A percentile compares a stretch with the other conserved stretches of the same genome.
These are phyloP conservation scores for Machaerirhynchus nigripectus DNA, from an alignment of 2,113 vertebrate species.

Conservation along the genomic window DNA sequence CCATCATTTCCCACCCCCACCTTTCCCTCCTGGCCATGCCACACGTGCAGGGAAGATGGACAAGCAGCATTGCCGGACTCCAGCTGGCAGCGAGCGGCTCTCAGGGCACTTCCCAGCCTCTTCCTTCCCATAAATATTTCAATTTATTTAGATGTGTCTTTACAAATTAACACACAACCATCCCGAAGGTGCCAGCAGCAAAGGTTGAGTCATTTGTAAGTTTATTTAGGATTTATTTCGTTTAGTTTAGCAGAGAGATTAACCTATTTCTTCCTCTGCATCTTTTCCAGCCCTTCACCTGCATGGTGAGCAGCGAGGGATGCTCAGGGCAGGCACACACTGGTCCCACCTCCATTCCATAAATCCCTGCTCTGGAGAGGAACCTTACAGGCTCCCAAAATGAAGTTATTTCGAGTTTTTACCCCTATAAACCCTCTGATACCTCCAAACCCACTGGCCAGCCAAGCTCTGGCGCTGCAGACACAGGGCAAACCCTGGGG, in stretches of 20 bases:
- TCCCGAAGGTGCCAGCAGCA: background rate
- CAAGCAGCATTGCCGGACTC: accelerated
- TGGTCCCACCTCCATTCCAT: background rate
- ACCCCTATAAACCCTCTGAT: background rate
- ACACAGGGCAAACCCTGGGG: background rate
- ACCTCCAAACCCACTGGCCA: background rate
- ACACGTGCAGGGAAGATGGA: background rate
- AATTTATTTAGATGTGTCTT: background rate
- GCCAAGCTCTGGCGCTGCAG: background rate
- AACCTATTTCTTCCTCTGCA: background rate
- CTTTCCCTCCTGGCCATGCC: background rate
- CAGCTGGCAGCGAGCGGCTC: background rate
- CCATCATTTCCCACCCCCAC: background rate
- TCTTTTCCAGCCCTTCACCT: background rate
- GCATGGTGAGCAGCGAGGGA: accelerated
- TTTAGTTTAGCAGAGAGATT: background rate
- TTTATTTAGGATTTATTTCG: background rate
- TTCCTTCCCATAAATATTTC: background rate
- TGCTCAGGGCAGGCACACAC: background rate
- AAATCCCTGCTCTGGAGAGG: background rate
- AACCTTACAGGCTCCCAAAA: background rate
- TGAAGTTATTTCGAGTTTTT: background rate
- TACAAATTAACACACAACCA: background rate
- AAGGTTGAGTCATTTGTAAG: background rate
- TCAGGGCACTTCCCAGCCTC: background rate